phyloP scores from a whole-genome alignment of 2,113 vertebrate genomes.

The Mungos mungo region DNA sequence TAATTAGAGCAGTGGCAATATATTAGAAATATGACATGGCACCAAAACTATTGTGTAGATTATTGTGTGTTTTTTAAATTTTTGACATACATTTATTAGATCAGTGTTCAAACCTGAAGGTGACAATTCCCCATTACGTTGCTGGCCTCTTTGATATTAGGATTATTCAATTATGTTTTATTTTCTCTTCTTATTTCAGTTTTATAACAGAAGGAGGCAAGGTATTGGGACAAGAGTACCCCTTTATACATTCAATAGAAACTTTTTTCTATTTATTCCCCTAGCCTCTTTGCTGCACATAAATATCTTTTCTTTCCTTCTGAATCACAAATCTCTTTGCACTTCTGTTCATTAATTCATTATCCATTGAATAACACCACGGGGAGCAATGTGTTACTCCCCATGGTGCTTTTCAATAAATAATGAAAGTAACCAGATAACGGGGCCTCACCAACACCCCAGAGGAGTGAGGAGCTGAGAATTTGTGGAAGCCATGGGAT shows the following conservation, averaged over 20 bases:
- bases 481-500: background rate
- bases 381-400: background rate
- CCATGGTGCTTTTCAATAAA: conserved; percentile 44
- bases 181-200: background rate
- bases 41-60: background rate
- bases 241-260: background rate
- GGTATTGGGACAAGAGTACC: background rate
- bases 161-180: background rate
- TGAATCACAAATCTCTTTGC: conserved; percentile 14
- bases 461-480: background rate
- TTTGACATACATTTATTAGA: background rate
- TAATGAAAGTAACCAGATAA: conserved; percentile 44
- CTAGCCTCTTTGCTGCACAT: background rate
- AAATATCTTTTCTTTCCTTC: background rate
- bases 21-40: background rate
- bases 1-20: background rate
- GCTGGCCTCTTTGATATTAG: background rate
- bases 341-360: conserved; percentile 56
- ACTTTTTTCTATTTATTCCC: background rate
- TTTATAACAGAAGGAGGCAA: background rate
- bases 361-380: conserved; percentile 1
- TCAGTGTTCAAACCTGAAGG: background rate
- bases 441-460: background rate
- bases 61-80: background rate
- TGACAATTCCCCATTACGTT: background rate